Base-by-base conservation (phyloP, 92 coral and sea anemone genomes). In the Muricea muricata region DNA sequence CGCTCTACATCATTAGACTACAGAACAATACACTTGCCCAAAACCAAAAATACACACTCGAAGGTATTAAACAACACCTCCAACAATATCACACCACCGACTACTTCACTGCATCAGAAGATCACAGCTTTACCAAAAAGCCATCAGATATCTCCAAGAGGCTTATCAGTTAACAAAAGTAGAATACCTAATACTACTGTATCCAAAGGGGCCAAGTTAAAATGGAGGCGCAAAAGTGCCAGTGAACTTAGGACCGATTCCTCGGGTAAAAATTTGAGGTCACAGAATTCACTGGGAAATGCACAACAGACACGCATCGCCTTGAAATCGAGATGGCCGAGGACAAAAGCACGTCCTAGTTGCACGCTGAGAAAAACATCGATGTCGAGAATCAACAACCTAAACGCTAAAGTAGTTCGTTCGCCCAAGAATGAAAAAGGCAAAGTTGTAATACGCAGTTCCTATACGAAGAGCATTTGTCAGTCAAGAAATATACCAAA, bases 161-260 rank as follows among this genome's bases (percentile, higher is more conserved):
- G n/a, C n/a, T n/a, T 57, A 9, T 24, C 39, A 26, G 15, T 6
- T 15, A 28, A 5, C 70, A 57, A n/a, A 57, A 1, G 65, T 57
- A 57, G 1, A 3, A 14, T 26, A 30, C 70, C 23, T 11, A 9
- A 67, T 17, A 0, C 15, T 31, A 13, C 83, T 34, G 17, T 78
- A 14, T 23, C 71, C 37, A 78, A 78, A 57, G 52, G 71, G 37
- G 61, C 71, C 4, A 78, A 78, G 24, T 78, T 78, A 37, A 78
- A 56, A 58, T 78, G 83, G 83, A 56, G 71, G 39, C 61, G 83
- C 0, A 78, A 56, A 28, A 78, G 83, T 55, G 25, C 45, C 12
- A 56, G 37, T 35, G 52, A 40, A 15, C 37, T 63, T 15, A 63
- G 18, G 39, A 63, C 28, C 37, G 70, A 63, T 24, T 30, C 70